phyloP scores from a whole-genome alignment of 2,888 invertebrate genomes.

The Leptarthrus brevirostris region DNA sequence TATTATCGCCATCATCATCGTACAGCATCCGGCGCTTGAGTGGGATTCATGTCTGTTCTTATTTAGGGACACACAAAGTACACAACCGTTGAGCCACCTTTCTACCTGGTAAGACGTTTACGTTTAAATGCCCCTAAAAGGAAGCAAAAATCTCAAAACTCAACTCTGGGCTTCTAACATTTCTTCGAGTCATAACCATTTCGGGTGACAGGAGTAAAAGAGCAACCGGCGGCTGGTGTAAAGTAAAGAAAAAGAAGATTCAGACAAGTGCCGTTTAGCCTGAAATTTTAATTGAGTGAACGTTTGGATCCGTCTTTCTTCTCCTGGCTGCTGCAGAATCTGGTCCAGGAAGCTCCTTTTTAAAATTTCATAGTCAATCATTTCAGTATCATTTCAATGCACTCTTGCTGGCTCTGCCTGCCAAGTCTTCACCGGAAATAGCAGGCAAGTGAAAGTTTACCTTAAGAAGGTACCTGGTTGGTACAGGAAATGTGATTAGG shows the following conservation, averaged over 20 bases:
- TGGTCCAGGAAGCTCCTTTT: constrained; percentile 29
- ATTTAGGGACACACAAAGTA: constrained; percentile 14
- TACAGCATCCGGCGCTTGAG: background rate
- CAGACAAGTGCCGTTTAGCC: constrained; percentile 28
- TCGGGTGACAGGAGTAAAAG: constrained; percentile 23
- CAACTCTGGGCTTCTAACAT: constrained; percentile 24
- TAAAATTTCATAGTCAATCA: constrained; percentile 54
- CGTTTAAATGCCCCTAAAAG: constrained; percentile 7
- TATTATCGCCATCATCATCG: constrained; percentile 52
- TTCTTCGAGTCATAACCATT: constrained; percentile 33
- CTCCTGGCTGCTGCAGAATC: constrained; percentile 30
- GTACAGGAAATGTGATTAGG: constrained; percentile 31
- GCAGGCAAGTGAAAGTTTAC: constrained; percentile 11
- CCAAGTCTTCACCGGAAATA: background rate
- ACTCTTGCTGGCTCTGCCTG: background rate
- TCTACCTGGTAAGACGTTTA: constrained; percentile 12
- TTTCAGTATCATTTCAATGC: constrained; percentile 46
- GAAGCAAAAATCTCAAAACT: constrained; percentile 31
- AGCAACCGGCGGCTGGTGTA: constrained; percentile 18
- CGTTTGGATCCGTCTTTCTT: constrained; percentile 1
- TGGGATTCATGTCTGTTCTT: background rate
- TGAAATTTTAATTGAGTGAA: constrained; percentile 47
- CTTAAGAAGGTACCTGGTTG: constrained; percentile 26
- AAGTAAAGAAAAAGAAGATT: constrained; percentile 6
- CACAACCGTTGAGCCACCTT: constrained; percentile 1